These are phyloP conservation scores for Drosophila austrosaltans DNA, from an alignment of 2,888 invertebrate species.

Conservation along the genomic window DNA sequence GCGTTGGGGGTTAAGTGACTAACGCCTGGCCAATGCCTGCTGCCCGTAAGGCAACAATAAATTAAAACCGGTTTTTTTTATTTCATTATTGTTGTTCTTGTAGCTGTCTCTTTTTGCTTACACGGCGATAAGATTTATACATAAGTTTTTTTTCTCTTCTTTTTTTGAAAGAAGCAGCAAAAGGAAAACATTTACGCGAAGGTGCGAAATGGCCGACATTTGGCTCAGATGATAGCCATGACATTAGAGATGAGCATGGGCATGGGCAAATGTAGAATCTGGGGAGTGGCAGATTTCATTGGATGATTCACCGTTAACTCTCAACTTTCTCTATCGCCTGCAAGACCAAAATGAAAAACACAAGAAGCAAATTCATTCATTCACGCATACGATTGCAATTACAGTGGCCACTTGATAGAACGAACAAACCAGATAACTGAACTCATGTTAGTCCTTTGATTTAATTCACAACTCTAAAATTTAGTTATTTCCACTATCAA, in stretches of 20 bases:
- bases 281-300: not conserved
- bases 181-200: constrained; percentile 1
- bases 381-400: constrained; percentile 10
- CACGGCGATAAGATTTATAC: constrained; percentile 40
- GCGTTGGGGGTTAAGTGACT: constrained; percentile 37
- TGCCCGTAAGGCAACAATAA: constrained; percentile 38
- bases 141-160: not conserved
- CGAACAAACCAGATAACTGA: not conserved
- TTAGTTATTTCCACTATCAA: no score
- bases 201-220: constrained; percentile 35
- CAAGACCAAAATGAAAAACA: not conserved
- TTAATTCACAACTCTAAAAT: no score
- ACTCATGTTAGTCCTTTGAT: no score
- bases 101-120: constrained; percentile 19
- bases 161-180: not conserved
- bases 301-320: constrained; percentile 4
- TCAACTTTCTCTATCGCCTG: not conserved
- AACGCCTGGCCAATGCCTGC: constrained; percentile 31
- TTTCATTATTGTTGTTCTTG: constrained; percentile 16
- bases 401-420: not conserved
- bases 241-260: not conserved
- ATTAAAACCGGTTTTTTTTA: constrained; percentile 50
- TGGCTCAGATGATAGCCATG: not conserved
- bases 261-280: not conserved
- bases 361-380: constrained; percentile 55